A percentile compares a stretch with the other conserved stretches of the same genome.
Evolutionary conservation across 2,797 vertebrate genomes (phyloP).

Genomic region (Sparidentex hasta): DNA sequence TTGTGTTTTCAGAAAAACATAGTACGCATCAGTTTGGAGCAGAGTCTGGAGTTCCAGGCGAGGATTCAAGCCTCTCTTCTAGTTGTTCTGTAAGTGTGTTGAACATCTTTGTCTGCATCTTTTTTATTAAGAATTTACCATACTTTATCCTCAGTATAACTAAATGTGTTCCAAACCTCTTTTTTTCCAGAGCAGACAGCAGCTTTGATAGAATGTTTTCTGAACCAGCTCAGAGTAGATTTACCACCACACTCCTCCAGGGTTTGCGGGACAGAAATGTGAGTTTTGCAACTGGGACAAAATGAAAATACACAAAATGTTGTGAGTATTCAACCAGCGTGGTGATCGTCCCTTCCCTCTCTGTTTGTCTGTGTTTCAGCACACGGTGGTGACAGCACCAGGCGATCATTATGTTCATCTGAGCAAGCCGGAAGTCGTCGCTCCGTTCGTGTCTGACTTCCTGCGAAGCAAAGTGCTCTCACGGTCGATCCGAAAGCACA

Average conservation of each 20-base stretch:
- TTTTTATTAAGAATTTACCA: not conserved
- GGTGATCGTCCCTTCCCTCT: not conserved
- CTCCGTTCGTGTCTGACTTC: conserved; percentile 71
- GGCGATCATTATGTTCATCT: conserved; percentile 83
- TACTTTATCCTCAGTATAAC: not conserved
- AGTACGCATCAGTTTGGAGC: conserved; percentile 67
- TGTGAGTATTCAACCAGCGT: not conserved
- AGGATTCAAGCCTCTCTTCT: conserved; percentile 84
- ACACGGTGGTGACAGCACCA: conserved; percentile 59
- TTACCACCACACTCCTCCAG: conserved; percentile 46
- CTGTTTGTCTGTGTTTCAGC: conserved; percentile 55
- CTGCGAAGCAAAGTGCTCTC: conserved; percentile 49
- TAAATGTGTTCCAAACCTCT: not conserved
- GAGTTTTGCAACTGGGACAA: conserved; percentile 24
- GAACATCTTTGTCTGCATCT: not conserved
- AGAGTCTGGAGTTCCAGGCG: conserved; percentile 69
- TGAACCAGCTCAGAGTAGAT: conserved; percentile 50
- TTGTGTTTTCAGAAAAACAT: conserved; percentile 77
- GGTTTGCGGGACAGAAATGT: conserved; percentile 49
- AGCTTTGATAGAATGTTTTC: conserved; percentile 56
- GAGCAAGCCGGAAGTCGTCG: conserved; percentile 71
- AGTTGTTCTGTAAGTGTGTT: conserved; percentile 83
- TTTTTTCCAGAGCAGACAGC: conserved; percentile 63
- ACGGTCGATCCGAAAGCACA: not conserved
- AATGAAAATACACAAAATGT: not conserved